Base-by-base conservation (phyloP, 2,797 vertebrate species). In the Glossophaga mutica region DNA sequence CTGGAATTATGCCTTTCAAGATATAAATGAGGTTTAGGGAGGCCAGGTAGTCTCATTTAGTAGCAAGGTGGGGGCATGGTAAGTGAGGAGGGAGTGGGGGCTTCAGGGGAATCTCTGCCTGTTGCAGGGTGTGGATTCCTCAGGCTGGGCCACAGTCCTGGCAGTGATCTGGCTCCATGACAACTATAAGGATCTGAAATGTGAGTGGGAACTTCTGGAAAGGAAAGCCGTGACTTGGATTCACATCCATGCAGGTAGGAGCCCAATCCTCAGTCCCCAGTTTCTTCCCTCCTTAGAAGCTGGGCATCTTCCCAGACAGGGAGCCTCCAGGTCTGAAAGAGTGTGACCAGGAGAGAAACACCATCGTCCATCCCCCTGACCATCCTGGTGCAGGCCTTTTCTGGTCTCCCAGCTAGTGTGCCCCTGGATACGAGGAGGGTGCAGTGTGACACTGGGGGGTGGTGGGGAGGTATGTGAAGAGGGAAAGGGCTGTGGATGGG, bases 121-220 rank as follows among this genome's bases (percentile, higher is more conserved):
- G 21, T 37, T 34, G 3, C 44, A 97, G 97, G 21, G 50, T 32
- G 74, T 55, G 6, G 87, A 95, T 39, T 24, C 91, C 26, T 42
- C 76, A 3, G 78, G 18, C 48, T 99, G 99, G 99, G 99, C 98
- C 87, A 99, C 99, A 2, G 57, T 99, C 34, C 96, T 99, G 96
- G 98, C 98, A 22, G 97, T 99, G 95, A 94, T 99, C 70, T 99
- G 99, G 99, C 98, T 99, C 34, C 97, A 99, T 76, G 95, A 93
- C 10, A 98, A 94, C 24, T 97, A 97, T 62, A 92, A 81, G 24
- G 98, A 98, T 6, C 79, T 93, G 68, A 97, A 97, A 79, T 97
- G 97, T 1, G 99, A 99, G 96, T 99, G 99, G 99, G 98, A 99
- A 68, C 98, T 99, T 79, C 97, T 99, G 97, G 98, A 98, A 87